A percentile compares a stretch with the other conserved stretches of the same genome.
phyloP scores from a whole-genome alignment of 1,140 invertebrate species.

The Parasteatoda tepidariorum region DNA sequence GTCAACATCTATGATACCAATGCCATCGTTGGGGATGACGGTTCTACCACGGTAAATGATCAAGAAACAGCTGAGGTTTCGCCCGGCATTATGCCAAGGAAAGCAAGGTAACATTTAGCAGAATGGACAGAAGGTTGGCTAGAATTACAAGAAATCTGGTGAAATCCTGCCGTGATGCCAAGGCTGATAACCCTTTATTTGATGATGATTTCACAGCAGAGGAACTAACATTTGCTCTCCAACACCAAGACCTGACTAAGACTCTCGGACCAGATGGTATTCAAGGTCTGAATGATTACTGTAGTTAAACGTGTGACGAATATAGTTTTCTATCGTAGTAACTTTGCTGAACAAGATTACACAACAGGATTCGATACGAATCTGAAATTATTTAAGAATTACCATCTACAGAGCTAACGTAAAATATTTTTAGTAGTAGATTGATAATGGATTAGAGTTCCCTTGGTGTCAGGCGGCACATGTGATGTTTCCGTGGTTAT shows the following conservation, averaged over 20 bases:
- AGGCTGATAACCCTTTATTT: background rate
- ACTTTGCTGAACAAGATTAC: too few species aligned
- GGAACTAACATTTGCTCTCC: background rate
- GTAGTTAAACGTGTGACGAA: too few species aligned
- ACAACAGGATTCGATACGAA: too few species aligned
- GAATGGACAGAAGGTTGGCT: background rate
- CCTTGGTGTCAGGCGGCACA: too few species aligned
- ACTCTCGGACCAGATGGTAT: background rate
- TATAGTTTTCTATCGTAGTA: too few species aligned
- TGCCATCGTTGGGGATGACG: background rate
- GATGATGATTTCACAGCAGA: background rate
- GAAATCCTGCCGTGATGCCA: background rate
- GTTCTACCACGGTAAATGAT: background rate
- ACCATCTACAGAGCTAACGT: too few species aligned
- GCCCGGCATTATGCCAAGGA: background rate
- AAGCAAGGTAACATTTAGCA: background rate
- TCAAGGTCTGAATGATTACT: background rate
- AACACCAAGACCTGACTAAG: background rate
- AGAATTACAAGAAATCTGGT: conserved; percentile 7
- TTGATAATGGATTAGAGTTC: too few species aligned
- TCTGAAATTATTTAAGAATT: too few species aligned
- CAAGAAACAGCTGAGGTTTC: background rate
- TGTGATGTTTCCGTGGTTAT: too few species aligned
- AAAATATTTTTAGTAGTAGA: too few species aligned
- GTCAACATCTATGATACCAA: background rate